phyloP scores from a whole-genome alignment of 2,113 vertebrate genomes.

The Anolis carolinensis region DNA sequence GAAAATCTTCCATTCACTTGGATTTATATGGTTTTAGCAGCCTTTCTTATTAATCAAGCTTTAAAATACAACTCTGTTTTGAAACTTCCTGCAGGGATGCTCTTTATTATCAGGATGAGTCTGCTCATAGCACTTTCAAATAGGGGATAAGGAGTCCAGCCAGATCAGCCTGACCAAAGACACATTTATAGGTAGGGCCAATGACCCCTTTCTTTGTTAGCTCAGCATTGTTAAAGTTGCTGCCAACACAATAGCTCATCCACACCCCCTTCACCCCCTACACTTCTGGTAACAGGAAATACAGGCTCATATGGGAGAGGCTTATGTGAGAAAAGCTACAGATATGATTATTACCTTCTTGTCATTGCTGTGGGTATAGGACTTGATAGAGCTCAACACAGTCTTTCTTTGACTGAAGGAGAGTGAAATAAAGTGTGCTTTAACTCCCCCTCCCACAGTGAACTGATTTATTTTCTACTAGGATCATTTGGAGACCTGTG shows the following conservation, averaged over 20 bases:
- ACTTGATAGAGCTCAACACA: no score
- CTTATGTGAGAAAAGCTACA: no score
- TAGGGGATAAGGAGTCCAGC: background rate
- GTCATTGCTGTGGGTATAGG: no score
- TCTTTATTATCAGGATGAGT: conserved; percentile 16
- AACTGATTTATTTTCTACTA: no score
- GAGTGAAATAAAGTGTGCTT: background rate
- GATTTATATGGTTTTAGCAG: conserved; percentile 27
- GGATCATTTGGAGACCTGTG: no score
- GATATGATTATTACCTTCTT: no score
- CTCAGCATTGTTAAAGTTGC: background rate
- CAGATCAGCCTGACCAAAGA: no score
- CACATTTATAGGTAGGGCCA: no score
- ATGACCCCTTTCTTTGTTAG: background rate
- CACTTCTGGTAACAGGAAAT: background rate
- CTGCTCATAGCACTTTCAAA: background rate
- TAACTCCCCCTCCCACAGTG: no score
- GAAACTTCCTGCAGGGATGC: background rate
- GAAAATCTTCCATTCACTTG: conserved; percentile 6
- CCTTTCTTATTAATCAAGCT: conserved; percentile 36
- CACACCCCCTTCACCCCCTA: no score
- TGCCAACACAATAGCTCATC: background rate
- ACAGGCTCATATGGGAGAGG: background rate
- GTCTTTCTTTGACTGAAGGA: background rate
- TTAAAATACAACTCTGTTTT: conserved; percentile 38